These are phyloP conservation scores for Cantharis flavilabris DNA, from an alignment of 2,888 invertebrate species.

Conservation along the genomic window DNA sequence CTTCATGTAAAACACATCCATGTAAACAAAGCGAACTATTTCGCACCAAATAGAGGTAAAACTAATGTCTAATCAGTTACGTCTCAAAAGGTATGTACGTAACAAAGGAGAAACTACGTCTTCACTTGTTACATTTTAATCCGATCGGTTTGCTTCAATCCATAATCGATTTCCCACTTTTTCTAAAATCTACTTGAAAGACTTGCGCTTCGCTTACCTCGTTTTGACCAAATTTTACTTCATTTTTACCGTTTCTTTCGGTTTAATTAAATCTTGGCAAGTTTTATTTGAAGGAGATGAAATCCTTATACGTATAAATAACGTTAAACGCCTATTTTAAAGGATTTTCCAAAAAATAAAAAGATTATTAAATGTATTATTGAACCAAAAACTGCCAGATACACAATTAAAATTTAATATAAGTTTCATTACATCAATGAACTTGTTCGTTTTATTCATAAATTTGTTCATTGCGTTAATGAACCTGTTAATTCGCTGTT, in stretches of 20 bases:
- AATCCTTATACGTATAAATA: too few species aligned
- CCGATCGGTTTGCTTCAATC: not conserved
- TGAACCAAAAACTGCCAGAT: too few species aligned
- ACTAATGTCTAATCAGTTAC: constrained; percentile 29
- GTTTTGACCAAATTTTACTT: not conserved
- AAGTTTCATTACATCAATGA: too few species aligned
- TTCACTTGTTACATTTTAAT: not conserved
- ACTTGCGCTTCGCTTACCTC: not conserved
- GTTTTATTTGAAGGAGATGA: too few species aligned
- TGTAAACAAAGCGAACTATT: constrained; percentile 26
- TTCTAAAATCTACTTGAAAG: not conserved
- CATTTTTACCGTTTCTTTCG: not conserved
- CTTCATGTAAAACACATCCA: constrained; percentile 28
- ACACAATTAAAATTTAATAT: too few species aligned
- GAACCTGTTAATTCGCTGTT: too few species aligned
- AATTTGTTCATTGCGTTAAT: too few species aligned
- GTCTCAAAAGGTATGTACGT: constrained; percentile 6
- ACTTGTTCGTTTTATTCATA: too few species aligned
- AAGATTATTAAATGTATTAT: too few species aligned
- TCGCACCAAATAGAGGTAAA: constrained; percentile 25
- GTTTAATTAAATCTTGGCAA: not conserved
- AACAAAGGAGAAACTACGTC: not conserved
- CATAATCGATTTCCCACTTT: not conserved
- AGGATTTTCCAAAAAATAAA: too few species aligned
- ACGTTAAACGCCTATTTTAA: too few species aligned